Evolutionary conservation across 2,113 vertebrate genomes (phyloP).

Genomic region (Aldabrachelys gigantea): DNA sequence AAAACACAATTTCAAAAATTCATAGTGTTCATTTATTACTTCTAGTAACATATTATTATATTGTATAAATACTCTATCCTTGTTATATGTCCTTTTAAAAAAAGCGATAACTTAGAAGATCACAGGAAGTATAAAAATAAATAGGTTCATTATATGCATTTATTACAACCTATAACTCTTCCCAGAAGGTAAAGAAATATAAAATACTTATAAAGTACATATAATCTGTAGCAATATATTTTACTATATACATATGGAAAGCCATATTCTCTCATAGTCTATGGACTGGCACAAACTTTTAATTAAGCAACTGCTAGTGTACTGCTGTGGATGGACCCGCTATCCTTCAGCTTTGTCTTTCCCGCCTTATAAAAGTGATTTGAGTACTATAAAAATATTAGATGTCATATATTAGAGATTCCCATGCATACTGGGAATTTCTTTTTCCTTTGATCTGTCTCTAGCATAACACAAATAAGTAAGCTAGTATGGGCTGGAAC

Average conservation of each 20-base stretch:
- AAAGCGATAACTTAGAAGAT: constrained; percentile 94
- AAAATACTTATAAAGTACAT: constrained; percentile 97
- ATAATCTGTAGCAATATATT: constrained; percentile 80
- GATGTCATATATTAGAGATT: background rate
- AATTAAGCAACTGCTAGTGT: constrained; percentile 64
- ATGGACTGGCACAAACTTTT: constrained; percentile 81
- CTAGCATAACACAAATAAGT: background rate
- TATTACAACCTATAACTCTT: constrained; percentile 89
- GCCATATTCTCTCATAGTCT: constrained; percentile 80
- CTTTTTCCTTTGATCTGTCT: background rate
- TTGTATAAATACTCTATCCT: constrained; percentile 99
- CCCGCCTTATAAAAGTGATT: constrained; percentile 43
- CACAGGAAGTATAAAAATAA: constrained; percentile 99
- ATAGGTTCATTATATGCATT: constrained; percentile 89
- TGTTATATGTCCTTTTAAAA: constrained; percentile 95
- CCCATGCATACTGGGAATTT: background rate
- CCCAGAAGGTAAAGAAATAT: constrained; percentile 90
- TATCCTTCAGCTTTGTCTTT: constrained; percentile 79
- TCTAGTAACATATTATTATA: constrained; percentile 91
- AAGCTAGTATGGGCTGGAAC: background rate
- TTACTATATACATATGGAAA: constrained; percentile 84
- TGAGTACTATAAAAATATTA: constrained; percentile 51
- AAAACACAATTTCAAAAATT: constrained; percentile 70
- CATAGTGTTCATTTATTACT: constrained; percentile 85
- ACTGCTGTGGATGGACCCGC: constrained; percentile 82